phyloP scores from a whole-genome alignment of 2,797 vertebrate genomes.

The Champsocephalus esox region DNA sequence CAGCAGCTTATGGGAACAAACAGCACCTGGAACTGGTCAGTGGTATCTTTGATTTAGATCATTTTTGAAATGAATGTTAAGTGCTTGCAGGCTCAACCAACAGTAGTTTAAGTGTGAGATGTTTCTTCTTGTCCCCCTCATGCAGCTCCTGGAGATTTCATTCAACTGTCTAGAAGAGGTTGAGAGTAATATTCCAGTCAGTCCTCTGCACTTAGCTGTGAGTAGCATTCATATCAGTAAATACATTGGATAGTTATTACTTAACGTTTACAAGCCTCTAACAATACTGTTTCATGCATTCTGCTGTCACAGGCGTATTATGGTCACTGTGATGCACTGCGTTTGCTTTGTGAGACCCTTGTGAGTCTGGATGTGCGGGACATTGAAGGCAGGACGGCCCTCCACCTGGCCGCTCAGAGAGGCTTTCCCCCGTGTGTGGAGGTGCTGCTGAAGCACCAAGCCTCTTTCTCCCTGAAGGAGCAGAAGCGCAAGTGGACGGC shows the following conservation, averaged over 20 bases:
- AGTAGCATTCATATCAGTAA: conserved; percentile 75
- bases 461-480: conserved; percentile 91
- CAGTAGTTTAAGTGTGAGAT: neutral
- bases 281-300: neutral
- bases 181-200: conserved; percentile 95
- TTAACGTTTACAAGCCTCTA: neutral
- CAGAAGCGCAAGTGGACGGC: conserved; percentile 90
- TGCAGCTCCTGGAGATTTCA: conserved; percentile 94
- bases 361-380: conserved; percentile 95
- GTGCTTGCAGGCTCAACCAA: neutral
- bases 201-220: conserved; percentile 98
- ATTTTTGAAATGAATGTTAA: neutral
- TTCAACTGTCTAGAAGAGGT: conserved; percentile 97
- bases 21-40: conserved; percentile 95
- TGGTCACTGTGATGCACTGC: conserved; percentile 94
- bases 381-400: conserved; percentile 89
- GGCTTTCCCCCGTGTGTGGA: conserved; percentile 92
- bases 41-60: neutral
- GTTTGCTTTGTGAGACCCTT: conserved; percentile 92
- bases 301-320: conserved; percentile 88
- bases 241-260: no score
- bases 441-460: conserved; percentile 92
- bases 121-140: conserved; percentile 43
- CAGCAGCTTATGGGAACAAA: conserved; percentile 95
- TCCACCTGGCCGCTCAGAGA: conserved; percentile 92